Evolutionary conservation across 2,888 invertebrate species (phyloP).

Genomic region (Zhengitettix transpicula): DNA sequence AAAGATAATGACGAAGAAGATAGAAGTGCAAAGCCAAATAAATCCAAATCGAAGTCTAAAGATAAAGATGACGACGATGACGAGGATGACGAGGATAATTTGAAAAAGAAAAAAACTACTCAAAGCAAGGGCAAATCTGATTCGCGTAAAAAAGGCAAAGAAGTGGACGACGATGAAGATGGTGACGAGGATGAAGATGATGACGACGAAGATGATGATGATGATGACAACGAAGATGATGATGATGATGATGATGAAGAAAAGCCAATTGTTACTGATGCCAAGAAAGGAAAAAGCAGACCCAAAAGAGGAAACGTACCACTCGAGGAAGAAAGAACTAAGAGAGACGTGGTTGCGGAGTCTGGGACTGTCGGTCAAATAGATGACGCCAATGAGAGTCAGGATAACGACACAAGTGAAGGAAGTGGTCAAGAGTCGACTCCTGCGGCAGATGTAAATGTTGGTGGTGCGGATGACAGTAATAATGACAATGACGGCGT

Average conservation of each 20-base stretch:
- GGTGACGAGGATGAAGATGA: constrained; percentile 17
- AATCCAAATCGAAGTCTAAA: constrained; percentile 4
- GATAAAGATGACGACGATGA: constrained; percentile 19
- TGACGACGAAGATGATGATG: constrained; percentile 18
- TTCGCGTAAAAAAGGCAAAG: constrained; percentile 19
- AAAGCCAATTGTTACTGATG: not conserved
- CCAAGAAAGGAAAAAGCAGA: no score
- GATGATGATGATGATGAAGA: constrained; percentile 1
- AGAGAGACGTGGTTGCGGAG: no score
- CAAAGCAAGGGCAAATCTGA: constrained; percentile 17
- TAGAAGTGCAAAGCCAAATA: not conserved
- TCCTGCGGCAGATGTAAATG: no score
- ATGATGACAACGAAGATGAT: constrained; percentile 18
- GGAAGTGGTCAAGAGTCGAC: no score
- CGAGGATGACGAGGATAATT: constrained; percentile 9
- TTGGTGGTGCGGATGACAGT: not conserved
- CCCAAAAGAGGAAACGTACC: no score
- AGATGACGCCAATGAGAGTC: not conserved
- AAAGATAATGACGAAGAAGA: constrained; percentile 18
- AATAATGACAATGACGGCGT: constrained; percentile 14
- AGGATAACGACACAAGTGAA: not conserved
- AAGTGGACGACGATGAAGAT: constrained; percentile 18
- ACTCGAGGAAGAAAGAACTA: no score
- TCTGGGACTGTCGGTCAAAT: constrained; percentile 6
- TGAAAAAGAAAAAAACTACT: constrained; percentile 1